A percentile compares a stretch with the other conserved stretches of the same genome.
These are phyloP conservation scores for Pipistrellus pipistrellus DNA, from an alignment of 2,797 vertebrate species.

Conservation along the genomic window DNA sequence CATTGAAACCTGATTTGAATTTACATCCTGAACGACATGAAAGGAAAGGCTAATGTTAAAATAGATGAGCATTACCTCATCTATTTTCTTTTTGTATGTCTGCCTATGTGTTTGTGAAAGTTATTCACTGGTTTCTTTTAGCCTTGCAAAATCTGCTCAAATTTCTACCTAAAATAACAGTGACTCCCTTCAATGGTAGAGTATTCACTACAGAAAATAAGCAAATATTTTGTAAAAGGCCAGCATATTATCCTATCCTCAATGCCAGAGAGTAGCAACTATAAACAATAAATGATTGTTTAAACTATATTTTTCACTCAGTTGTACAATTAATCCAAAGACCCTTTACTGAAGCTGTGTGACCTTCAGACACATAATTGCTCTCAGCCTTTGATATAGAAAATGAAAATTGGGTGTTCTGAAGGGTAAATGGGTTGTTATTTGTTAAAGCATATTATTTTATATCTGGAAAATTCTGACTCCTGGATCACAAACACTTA, in stretches of 20 bases:
- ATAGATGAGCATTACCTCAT: neutral
- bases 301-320: neutral
- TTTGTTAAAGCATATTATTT: neutral
- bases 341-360: neutral
- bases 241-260: neutral
- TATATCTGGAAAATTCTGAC: neutral
- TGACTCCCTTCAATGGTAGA: neutral
- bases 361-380: neutral
- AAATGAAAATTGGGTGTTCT: neutral
- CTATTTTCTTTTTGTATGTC: neutral
- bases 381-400: neutral
- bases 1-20: slow-evolving; percentile 75
- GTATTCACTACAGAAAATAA: neutral
- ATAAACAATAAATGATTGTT: neutral
- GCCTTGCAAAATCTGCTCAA: neutral
- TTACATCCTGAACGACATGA: neutral
- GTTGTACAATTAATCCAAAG: neutral
- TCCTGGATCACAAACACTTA: neutral
- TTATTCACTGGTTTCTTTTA: neutral
- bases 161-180: neutral
- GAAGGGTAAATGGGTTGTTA: neutral
- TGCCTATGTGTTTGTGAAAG: neutral
- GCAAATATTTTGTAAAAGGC: neutral
- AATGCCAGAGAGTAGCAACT: neutral
- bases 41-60: slow-evolving; percentile 21